Evolutionary conservation across 1,140 invertebrate genomes (phyloP).

Genomic region (Diachasma alloeum): DNA sequence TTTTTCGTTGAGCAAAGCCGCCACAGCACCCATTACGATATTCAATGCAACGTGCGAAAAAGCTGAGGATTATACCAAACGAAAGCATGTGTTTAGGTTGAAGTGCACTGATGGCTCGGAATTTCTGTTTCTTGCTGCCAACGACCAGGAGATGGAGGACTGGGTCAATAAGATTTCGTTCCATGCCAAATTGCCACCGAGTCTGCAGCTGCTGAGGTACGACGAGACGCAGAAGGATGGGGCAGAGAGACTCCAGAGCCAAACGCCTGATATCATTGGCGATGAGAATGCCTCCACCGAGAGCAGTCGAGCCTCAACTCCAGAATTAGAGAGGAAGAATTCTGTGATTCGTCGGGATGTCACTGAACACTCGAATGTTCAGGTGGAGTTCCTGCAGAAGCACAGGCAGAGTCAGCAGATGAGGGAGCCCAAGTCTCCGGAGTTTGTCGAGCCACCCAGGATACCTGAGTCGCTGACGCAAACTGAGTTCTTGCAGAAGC

Average conservation of each 20-base stretch:
- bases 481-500: constrained; percentile 41
- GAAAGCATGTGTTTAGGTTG: constrained; percentile 92
- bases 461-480: constrained; percentile 27
- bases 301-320: constrained; percentile 63
- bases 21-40: constrained; percentile 89
- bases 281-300: constrained; percentile 58
- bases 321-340: constrained; percentile 62
- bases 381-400: constrained; percentile 56
- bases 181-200: constrained; percentile 90
- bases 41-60: constrained; percentile 84
- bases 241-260: constrained; percentile 53
- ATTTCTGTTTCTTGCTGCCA: constrained; percentile 85
- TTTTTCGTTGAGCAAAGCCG: constrained; percentile 87
- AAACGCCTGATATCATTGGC: constrained; percentile 40
- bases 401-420: constrained; percentile 56
- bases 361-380: constrained; percentile 45
- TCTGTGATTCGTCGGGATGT: constrained; percentile 59
- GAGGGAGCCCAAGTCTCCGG: constrained; percentile 35
- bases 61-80: constrained; percentile 94
- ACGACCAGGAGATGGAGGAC: constrained; percentile 81
- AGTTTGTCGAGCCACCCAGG: constrained; percentile 43
- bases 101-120: constrained; percentile 90
- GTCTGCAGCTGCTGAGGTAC: constrained; percentile 86
- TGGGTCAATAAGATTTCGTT: constrained; percentile 96
- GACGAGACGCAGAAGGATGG: constrained; percentile 69